phyloP scores from a whole-genome alignment of 2,797 vertebrate genomes.

The Catostomus latipinnis region DNA sequence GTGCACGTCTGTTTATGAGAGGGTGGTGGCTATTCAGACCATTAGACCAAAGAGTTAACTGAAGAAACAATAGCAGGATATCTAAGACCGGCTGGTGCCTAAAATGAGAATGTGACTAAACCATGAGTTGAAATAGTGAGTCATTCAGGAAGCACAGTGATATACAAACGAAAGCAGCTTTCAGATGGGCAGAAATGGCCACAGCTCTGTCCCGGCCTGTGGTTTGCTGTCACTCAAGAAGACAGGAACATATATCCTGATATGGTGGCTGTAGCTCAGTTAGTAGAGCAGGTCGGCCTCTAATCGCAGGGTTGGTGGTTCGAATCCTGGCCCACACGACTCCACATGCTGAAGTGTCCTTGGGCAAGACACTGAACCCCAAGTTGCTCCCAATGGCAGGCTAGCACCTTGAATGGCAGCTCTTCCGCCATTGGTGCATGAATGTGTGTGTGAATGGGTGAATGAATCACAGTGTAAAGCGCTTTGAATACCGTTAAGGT shows the following conservation, averaged over 20 bases:
- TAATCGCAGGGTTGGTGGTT: no score
- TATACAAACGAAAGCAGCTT: constrained; percentile 21
- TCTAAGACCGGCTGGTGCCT: constrained; percentile 58
- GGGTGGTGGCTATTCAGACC: background rate
- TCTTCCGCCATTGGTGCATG: no score
- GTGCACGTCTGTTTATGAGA: constrained; percentile 12
- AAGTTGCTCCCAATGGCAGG: no score
- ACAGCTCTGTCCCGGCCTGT: background rate
- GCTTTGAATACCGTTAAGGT: no score
- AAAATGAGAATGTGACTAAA: constrained; percentile 66
- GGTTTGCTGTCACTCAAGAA: background rate
- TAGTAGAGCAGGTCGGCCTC: no score
- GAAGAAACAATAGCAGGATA: constrained; percentile 75
- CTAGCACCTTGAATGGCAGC: no score
- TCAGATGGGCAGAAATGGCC: background rate
- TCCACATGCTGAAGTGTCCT: no score
- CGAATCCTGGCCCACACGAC: no score
- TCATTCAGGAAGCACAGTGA: constrained; percentile 33
- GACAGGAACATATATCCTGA: background rate
- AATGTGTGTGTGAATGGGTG: no score
- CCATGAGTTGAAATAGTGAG: constrained; percentile 48
- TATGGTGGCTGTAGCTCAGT: no score
- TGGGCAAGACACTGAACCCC: no score
- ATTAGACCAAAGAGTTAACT: constrained; percentile 29
- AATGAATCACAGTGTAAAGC: no score